A percentile compares a stretch with the other conserved stretches of the same genome.
phyloP scores from a whole-genome alignment of 2,113 vertebrate species.

The Aldabrachelys gigantea region DNA sequence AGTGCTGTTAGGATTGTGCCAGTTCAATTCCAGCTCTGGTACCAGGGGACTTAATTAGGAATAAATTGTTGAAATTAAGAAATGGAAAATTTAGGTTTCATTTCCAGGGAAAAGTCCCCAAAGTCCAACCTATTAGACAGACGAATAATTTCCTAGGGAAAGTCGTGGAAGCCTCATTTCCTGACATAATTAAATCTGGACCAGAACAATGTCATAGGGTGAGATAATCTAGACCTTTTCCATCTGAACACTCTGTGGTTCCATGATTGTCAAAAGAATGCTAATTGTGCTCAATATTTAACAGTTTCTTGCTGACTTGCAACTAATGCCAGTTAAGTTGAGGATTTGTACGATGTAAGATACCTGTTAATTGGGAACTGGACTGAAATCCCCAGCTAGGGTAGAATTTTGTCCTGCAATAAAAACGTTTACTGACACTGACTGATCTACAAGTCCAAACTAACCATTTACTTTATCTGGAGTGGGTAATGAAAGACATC shows the following conservation, averaged over 20 bases:
- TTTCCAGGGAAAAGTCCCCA: neutral
- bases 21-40: neutral
- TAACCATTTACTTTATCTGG: neutral
- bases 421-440: neutral
- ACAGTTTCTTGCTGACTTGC: neutral
- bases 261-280: neutral
- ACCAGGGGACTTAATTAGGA: neutral
- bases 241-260: accelerated
- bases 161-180: slow-evolving; percentile 1
- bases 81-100: neutral
- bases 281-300: neutral
- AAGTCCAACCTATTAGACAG: neutral
- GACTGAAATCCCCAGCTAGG: neutral
- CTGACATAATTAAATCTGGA: neutral
- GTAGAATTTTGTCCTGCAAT: neutral
- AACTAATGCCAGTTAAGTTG: neutral
- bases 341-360: neutral
- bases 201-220: slow-evolving; percentile 17
- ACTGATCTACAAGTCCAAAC: neutral
- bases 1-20: neutral
- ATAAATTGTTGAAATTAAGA: slow-evolving; percentile 23
- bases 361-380: neutral
- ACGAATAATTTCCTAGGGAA: neutral
- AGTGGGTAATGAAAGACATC: neutral
- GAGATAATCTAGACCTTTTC: neutral